Base-by-base conservation (phyloP, 2,113 vertebrate species). In the Rhabdornis inornatus region DNA sequence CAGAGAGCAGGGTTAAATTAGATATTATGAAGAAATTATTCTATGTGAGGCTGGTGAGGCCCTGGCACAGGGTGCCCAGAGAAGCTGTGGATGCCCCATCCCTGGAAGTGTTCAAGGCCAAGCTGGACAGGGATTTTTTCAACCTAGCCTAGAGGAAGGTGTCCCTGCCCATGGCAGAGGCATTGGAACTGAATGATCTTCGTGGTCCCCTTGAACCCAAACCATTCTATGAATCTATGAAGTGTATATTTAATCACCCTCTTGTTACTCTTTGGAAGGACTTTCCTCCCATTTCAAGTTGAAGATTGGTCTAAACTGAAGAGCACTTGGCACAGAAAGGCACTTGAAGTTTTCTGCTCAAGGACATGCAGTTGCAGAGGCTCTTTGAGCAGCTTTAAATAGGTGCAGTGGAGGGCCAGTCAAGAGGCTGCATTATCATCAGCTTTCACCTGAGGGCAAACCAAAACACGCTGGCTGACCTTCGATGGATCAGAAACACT, bases 391-490 rank as follows among this genome's bases (percentile, higher is more conserved):
- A 74, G 35, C 66, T 77, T 90, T 84, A 93, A 96, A 84, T 31
- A 88, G 94, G 72, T 45, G 70, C 89, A 1, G 22, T 71, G 96
- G 83, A 70, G 89, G 65, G 89, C 89, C 57, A 35, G 40, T 53
- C 0, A 1, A 77, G 88, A 83, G 83, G 70, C 77, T 83, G 50
- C 70, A 42, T 90, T 59, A 44, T 42, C 81, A 55, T 91, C 64
- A 75, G 53, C 70, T 87, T 71, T 35, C 64, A 95, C 94, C 89
- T 64, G 63, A 85, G 91, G 91, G 75, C 75, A 74, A 79, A 64
- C 78, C 39, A 9, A 59, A 95, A 78, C 20, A 7, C 10, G 0
- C 66, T 81, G 40, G 18, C 92, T 89, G 80, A 89, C 89, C 89
- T 92, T 12, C 17, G 53, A 47, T 35, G 35, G 44, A 52, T 57